Percentiles rank a stretch among this genome's conserved stretches.
Conservation (phyloP, 2,888 invertebrate species). For the Micoletzkya japonica region DNA sequence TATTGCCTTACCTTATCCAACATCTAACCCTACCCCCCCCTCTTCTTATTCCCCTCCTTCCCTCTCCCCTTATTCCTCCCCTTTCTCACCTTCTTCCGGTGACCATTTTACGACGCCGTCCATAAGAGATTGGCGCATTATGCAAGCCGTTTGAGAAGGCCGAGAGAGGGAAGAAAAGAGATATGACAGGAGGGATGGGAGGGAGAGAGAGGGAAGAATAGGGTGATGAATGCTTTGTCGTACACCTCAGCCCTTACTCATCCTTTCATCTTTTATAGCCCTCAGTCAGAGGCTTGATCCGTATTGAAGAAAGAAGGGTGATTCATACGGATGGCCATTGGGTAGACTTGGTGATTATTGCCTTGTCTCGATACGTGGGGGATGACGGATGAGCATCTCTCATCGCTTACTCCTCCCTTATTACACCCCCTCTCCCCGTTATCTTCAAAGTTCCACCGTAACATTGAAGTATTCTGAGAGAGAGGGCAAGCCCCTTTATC, state of each 20-base stretch:
- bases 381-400: constrained; percentile 16
- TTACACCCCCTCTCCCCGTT: background rate
- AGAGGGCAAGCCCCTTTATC: background rate
- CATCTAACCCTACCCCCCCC: background rate
- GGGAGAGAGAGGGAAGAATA: too few species aligned
- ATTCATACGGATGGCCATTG: too few species aligned
- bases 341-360: too few species aligned
- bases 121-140: constrained; percentile 20
- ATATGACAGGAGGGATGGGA: too few species aligned
- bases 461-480: background rate
- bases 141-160: constrained; percentile 5
- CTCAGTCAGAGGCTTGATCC: too few species aligned
- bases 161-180: background rate
- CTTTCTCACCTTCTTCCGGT: constrained; percentile 9
- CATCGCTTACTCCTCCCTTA: background rate
- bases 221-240: too few species aligned
- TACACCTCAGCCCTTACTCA: too few species aligned
- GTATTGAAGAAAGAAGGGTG: too few species aligned
- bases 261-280: too few species aligned
- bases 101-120: background rate
- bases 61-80: constrained; percentile 8
- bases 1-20: constrained; percentile 1
- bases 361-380: too few species aligned
- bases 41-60: constrained; percentile 5
- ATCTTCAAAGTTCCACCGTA: background rate